phyloP scores from a whole-genome alignment of 2,888 invertebrate species.

The Drosophila colorata region DNA sequence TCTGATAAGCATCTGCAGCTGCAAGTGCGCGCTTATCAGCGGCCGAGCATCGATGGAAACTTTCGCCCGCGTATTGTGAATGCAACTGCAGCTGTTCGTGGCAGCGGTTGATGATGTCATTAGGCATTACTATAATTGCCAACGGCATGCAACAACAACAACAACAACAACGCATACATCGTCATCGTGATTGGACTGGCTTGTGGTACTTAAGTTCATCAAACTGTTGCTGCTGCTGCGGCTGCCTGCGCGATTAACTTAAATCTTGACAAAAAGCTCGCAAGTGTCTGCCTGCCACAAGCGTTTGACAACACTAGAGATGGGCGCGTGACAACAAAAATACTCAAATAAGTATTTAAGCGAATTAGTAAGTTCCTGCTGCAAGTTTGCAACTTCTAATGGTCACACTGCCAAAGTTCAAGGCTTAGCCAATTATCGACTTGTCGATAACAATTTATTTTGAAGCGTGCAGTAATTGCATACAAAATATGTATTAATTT shows the following conservation, averaged over 20 bases:
- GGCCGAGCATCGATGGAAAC: conserved; percentile 44
- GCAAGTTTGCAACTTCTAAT: not conserved
- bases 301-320: conserved; percentile 43
- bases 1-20: conserved; percentile 56
- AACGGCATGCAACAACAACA: conserved; percentile 48
- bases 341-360: not conserved
- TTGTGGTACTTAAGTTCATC: conserved; percentile 68
- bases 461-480: not conserved
- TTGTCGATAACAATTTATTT: conserved; percentile 1
- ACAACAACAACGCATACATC: conserved; percentile 13
- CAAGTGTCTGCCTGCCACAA: conserved; percentile 63
- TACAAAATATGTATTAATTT: conserved; percentile 1
- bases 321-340: conserved; percentile 30
- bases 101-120: conserved; percentile 55
- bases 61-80: conserved; percentile 46
- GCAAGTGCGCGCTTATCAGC: conserved; percentile 58
- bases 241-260: conserved; percentile 61
- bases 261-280: conserved; percentile 77
- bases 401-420: not conserved
- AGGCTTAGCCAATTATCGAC: not conserved
- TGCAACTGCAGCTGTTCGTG: conserved; percentile 34
- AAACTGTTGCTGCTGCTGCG: conserved; percentile 50
- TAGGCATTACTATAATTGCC: conserved; percentile 62
- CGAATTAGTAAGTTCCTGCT: not conserved
- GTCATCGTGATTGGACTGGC: conserved; percentile 49